Base-by-base conservation (phyloP, 2,797 vertebrate genomes). In the Heteromormyrus szaboi region DNA sequence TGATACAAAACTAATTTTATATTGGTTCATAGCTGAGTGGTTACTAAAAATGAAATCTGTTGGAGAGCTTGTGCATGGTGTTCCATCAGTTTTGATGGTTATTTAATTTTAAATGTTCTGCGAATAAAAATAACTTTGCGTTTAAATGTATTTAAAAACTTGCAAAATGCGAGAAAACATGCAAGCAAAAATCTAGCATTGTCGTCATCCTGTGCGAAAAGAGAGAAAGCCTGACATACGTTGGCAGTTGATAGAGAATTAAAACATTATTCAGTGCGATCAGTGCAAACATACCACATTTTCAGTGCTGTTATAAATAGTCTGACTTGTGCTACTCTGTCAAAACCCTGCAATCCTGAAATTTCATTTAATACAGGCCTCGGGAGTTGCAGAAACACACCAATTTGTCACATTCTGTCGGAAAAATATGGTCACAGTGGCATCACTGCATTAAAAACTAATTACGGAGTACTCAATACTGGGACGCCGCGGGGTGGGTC, bases 231-330 rank as follows among this genome's bases (percentile, higher is more conserved):
- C 53, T 86, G 85, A 62, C 51, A 62, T 87, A 68, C n/a, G 44
- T 25, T 68, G 41, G 11, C n/a, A 46, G 56, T 25, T 68, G 9
- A 62, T 65, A 59, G 11, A 25, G 62, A 86, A 41, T 22, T 54
- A 72, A 50, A 62, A 90, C 50, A 93, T 91, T 91, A 91, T 92
- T 92, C 92, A 91, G 90, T 89, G 91, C 91, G 91, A 93, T 91
- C 85, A 91, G 90, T 89, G 89, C 89, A 90, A 90, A 81, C 89
- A 89, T 88, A 86, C 89, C 90, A 76, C 89, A 90, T 86, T 88
- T 91, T 89, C 89, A 84, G 89, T 88, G 86, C 87, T 76, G 86
- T 89, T 92, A 93, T 90, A 93, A 93, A 93, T 93, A 92, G 92
- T 89, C 85, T 90, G 89, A 85, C 89, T 89, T 88, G 89, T 89